Evolutionary conservation across 2,888 invertebrate species (phyloP).

Genomic region (Gortyna flavago): DNA sequence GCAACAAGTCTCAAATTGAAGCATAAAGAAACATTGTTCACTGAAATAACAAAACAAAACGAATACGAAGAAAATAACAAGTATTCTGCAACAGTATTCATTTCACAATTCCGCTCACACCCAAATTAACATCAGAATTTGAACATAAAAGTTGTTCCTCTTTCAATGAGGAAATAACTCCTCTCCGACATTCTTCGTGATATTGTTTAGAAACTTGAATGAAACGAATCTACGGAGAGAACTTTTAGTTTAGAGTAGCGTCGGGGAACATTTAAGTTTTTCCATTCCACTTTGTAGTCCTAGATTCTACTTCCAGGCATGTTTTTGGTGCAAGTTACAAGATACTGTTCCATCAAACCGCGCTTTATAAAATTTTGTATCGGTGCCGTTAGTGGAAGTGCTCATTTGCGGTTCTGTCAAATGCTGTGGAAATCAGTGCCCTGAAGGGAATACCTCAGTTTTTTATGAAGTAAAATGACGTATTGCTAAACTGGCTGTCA

Average conservation of each 20-base stretch:
- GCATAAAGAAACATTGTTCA: conserved; percentile 17
- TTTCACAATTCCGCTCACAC: conserved; percentile 12
- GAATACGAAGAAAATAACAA: background rate
- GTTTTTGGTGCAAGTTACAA: conserved; percentile 31
- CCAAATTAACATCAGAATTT: conserved; percentile 27
- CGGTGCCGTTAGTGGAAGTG: background rate
- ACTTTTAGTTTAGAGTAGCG: conserved; percentile 12
- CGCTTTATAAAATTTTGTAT: background rate
- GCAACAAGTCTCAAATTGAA: conserved; percentile 1
- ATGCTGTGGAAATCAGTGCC: background rate
- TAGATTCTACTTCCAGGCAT: conserved; percentile 37
- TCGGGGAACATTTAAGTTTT: conserved; percentile 53
- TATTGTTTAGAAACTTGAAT: conserved; percentile 43
- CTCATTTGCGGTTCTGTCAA: background rate
- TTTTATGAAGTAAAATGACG: too few species aligned
- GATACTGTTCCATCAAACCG: background rate
- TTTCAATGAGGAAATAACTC: background rate
- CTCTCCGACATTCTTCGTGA: conserved; percentile 17
- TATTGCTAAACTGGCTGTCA: too few species aligned
- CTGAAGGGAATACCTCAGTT: too few species aligned
- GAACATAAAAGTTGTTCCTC: conserved; percentile 12
- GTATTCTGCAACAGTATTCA: conserved; percentile 3
- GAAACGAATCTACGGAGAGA: conserved; percentile 24
- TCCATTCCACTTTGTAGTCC: conserved; percentile 52
- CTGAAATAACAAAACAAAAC: background rate